Evolutionary conservation across 2,888 invertebrate genomes (phyloP).

Genomic region (Macrophya alboannulata): DNA sequence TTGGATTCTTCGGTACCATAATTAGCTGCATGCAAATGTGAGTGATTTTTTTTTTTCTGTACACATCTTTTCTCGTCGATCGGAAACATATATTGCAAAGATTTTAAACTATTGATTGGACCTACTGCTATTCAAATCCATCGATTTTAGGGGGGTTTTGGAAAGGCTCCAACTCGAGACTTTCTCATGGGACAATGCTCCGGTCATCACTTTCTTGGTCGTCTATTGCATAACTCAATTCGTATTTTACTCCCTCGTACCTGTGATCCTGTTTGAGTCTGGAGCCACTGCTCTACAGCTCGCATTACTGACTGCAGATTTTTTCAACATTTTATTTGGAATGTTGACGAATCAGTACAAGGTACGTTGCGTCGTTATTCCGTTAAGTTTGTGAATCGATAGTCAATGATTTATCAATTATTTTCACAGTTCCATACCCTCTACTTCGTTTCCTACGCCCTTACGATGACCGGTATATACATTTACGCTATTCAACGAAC

Average conservation of each 20-base stretch:
- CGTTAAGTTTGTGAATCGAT: not conserved
- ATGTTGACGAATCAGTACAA: conserved; percentile 91
- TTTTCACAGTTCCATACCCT: conserved; percentile 88
- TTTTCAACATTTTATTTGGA: conserved; percentile 91
- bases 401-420: not conserved
- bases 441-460: conserved; percentile 90
- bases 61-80: not conserved
- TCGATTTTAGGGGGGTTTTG: conserved; percentile 81
- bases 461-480: conserved; percentile 89
- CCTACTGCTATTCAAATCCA: not conserved
- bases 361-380: conserved; percentile 79
- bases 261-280: conserved; percentile 88
- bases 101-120: not conserved
- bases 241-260: conserved; percentile 88
- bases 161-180: conserved; percentile 87
- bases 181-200: conserved; percentile 85
- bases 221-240: conserved; percentile 89
- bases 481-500: conserved; percentile 85
- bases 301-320: conserved; percentile 91
- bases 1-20: conserved; percentile 91
- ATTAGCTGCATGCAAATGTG: conserved; percentile 91
- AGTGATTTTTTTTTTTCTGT: conserved; percentile 74
- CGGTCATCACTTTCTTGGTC: conserved; percentile 83
- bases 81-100: not conserved
- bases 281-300: conserved; percentile 93